Conservation (phyloP, 2,797 vertebrate species). For the Champsocephalus esox region DNA sequence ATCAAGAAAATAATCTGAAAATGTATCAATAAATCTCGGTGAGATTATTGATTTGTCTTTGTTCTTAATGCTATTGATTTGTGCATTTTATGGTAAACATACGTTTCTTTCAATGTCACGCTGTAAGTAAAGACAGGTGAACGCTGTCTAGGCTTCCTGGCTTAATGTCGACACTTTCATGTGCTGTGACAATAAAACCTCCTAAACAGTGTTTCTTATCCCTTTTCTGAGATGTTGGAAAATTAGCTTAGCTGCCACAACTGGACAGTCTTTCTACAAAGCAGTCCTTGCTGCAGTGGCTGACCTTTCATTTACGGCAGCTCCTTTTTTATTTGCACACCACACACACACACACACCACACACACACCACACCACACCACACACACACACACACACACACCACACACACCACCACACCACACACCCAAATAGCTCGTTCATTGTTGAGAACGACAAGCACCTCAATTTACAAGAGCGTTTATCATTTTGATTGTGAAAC, state of each 20-base stretch:
- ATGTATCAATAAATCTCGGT: no score
- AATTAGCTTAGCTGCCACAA: conserved; percentile 32
- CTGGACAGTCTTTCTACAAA: conserved; percentile 40
- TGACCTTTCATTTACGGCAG: conserved; percentile 42
- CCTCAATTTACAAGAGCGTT: conserved; percentile 36
- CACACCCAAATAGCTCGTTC: conserved; percentile 6
- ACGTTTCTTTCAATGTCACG: neutral
- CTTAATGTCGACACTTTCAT: conserved; percentile 21
- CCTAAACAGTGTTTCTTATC: conserved; percentile 32
- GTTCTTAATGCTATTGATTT: neutral
- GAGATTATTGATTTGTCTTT: conserved; percentile 2
- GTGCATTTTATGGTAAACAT: neutral
- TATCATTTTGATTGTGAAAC: conserved; percentile 47
- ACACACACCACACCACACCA: no score
- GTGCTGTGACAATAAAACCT: conserved; percentile 10
- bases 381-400: conserved; percentile 10
- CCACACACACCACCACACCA: no score
- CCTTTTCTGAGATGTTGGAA: conserved; percentile 33
- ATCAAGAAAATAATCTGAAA: no score
- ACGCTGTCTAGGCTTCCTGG: neutral
- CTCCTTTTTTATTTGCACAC: neutral
- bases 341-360: neutral
- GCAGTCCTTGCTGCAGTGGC: conserved; percentile 24
- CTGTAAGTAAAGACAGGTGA: conserved; percentile 9
- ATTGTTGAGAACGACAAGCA: conserved; percentile 14